Conservation (phyloP, 2,888 invertebrate species). For the Portevinia maculata region DNA sequence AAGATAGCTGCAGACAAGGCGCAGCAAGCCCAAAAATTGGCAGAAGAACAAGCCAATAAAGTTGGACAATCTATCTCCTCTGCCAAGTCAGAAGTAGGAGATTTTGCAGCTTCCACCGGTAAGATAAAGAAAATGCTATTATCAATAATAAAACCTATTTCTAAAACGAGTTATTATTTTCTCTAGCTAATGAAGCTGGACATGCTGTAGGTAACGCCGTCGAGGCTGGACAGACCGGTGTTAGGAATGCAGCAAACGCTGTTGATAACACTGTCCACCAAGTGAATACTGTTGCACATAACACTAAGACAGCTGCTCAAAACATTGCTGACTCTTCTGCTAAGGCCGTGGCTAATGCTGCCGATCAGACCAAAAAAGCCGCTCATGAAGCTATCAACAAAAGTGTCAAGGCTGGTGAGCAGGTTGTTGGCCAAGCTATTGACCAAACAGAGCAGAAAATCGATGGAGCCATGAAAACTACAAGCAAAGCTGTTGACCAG, state of each 20-base stretch:
- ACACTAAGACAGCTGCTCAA: constrained; percentile 81
- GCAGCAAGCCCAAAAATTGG: constrained; percentile 85
- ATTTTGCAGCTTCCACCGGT: constrained; percentile 84
- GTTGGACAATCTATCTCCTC: constrained; percentile 85
- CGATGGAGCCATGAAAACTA: constrained; percentile 85
- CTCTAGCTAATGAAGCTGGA: constrained; percentile 79
- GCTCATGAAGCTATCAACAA: constrained; percentile 83
- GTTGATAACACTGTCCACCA: constrained; percentile 79
- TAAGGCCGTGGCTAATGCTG: constrained; percentile 38
- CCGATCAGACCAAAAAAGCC: constrained; percentile 83
- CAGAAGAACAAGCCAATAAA: constrained; percentile 87
- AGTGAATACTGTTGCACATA: constrained; percentile 78
- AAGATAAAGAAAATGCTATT: constrained; percentile 48
- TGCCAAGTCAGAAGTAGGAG: constrained; percentile 84
- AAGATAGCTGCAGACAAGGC: constrained; percentile 86
- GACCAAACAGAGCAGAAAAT: constrained; percentile 83
- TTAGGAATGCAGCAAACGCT: constrained; percentile 79
- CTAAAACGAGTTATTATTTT: neutral
- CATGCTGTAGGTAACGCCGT: constrained; percentile 81
- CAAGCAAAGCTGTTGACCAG: constrained; percentile 85
- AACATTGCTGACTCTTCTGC: constrained; percentile 80
- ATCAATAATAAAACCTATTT: neutral
- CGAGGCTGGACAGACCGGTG: constrained; percentile 78
- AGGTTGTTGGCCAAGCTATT: constrained; percentile 80
- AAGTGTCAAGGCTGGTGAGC: constrained; percentile 83